Evolutionary conservation across 2,888 invertebrate genomes (phyloP), one percentile per base, ranked within the genome.

Genomic region (Harpalus rubripes): DNA sequence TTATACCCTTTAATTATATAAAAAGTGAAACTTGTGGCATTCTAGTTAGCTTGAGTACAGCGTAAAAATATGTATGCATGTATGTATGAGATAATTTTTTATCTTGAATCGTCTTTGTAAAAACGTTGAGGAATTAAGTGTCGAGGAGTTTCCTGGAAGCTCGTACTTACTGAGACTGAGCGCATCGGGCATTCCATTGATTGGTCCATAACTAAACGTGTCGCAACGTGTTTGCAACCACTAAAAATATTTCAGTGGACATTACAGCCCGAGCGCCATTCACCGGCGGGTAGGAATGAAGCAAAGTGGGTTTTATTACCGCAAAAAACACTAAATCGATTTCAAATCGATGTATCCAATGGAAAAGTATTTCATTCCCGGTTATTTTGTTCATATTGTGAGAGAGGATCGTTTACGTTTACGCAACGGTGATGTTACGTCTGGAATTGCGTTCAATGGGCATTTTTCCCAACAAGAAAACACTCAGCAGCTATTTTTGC

Each of bases 181-280:
- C 56, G 56, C 22, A 56, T 16, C 52, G 26, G 56, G 22, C 78
- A 78, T 78, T 78, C 78, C 78, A 78, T 78, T 78, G 78, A 78
- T 78, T 78, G 78, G 78, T 78, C 78, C 78, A 78, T 78, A 78
- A 78, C 56, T 78, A 78, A 78, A 78, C 78, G 78, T 78, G 78
- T 78, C 78, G 58, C 58, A 56, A 8, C 56, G 56, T 78, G 78
- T 78, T 78, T 78, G 78, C 78, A 78, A 78, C 78, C 78, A 78
- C 78, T 78, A 78, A 78, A 78, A 78, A 78, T 78, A 78, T 78
- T 78, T 78, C 58, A 58, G 58, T n/a, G 58, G 32, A 56, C 78
- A 26, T 78, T 78, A 58, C 78, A 58, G 22, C 26, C 56, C 56
- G 56, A 44, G 3, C 78, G 41, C 32, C 58, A 58, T 58, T 78